These are phyloP conservation scores for Cariama cristata DNA, from an alignment of 2,113 vertebrate genomes.

Conservation along the genomic window DNA sequence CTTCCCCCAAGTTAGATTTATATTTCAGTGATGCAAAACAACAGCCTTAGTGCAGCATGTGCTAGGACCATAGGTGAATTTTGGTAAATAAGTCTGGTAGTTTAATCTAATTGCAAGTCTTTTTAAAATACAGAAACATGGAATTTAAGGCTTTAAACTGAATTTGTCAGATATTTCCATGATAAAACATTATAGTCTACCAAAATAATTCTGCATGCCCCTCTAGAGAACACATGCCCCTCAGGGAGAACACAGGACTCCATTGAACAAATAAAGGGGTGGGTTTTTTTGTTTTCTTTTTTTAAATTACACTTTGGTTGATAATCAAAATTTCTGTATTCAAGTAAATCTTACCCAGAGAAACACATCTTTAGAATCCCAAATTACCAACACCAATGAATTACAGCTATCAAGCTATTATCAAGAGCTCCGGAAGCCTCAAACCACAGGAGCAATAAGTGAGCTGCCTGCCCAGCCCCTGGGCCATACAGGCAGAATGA, in stretches of 20 bases:
- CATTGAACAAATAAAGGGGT: not conserved
- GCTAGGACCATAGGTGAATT: not conserved
- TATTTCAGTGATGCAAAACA: not conserved
- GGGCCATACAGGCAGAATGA: not conserved
- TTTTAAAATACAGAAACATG: not conserved
- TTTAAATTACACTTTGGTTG: not conserved
- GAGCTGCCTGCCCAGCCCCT: not conserved
- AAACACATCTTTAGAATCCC: not conserved
- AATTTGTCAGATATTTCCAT: not conserved
- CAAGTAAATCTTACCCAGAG: not conserved
- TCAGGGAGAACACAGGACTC: not conserved
- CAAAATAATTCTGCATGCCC: not conserved
- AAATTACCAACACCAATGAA: not conserved
- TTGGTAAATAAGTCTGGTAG: not conserved
- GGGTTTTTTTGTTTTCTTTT: accelerated
- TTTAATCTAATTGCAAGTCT: not conserved
- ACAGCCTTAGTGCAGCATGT: not conserved
- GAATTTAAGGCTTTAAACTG: not conserved
- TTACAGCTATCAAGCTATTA: not conserved
- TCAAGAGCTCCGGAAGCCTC: not conserved
- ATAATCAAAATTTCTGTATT: not conserved
- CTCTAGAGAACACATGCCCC: not conserved
- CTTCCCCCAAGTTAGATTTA: not conserved
- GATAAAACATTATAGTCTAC: not conserved
- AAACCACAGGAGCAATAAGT: not conserved